Evolutionary conservation across 2,113 vertebrate genomes (phyloP).

Genomic region (Syngnathus floridae): DNA sequence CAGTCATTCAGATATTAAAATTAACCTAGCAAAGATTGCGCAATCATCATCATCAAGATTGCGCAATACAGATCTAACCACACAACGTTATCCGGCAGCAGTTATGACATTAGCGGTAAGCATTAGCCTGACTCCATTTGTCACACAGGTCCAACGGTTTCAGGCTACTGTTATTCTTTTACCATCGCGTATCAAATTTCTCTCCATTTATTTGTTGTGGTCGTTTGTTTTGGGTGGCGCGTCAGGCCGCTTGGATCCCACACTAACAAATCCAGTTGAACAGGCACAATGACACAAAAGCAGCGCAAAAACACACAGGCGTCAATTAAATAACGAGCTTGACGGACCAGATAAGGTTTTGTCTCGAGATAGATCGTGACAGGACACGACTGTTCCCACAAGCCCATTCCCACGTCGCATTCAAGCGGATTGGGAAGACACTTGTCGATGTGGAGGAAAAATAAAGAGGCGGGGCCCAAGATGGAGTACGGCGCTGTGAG

Average conservation of each 20-base stretch:
- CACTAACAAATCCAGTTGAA: not conserved
- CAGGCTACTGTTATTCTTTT: not conserved
- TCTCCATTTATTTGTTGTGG: not conserved
- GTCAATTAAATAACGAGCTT: conserved; percentile 14
- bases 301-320: not conserved
- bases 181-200: not conserved
- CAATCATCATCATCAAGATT: no score
- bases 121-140: not conserved
- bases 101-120: no score
- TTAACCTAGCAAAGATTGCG: no score
- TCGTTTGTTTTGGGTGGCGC: not conserved
- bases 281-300: not conserved
- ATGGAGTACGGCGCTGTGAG: conserved; percentile 38
- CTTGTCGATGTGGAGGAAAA: conserved; percentile 41
- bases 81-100: no score
- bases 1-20: no score
- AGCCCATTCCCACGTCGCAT: conserved; percentile 9
- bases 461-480: conserved; percentile 41
- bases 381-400: conserved; percentile 40
- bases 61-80: no score
- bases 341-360: conserved; percentile 58
- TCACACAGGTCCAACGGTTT: not conserved
- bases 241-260: not conserved
- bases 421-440: conserved; percentile 23
- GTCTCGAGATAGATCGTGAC: conserved; percentile 48